phyloP scores from a whole-genome alignment of 2,113 vertebrate species.

The Sorex araneus region DNA sequence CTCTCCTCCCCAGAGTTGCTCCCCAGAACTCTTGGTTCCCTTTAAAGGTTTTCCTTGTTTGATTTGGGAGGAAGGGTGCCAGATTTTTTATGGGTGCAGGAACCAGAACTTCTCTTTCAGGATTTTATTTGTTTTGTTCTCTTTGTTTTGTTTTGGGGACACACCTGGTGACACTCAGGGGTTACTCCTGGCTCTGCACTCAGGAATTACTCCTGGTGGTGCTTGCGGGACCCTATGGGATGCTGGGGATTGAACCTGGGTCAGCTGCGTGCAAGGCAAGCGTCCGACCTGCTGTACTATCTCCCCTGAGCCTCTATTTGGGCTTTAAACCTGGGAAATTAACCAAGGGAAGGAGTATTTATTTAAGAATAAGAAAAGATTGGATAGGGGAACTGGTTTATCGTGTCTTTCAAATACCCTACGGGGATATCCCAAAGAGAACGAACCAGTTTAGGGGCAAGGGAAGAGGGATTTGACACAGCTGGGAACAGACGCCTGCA shows the following conservation, averaged over 20 bases:
- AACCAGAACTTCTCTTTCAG: slow-evolving; percentile 35
- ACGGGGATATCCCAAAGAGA: slow-evolving; percentile 19
- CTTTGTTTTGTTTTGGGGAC: too few species aligned
- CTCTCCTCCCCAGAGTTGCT: background rate
- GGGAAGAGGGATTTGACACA: background rate
- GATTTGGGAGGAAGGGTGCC: slow-evolving; percentile 37
- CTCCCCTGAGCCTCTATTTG: too few species aligned
- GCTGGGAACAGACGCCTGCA: background rate
- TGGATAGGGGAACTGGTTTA: background rate
- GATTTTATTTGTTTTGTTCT: slow-evolving; percentile 6
- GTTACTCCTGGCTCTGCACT: too few species aligned
- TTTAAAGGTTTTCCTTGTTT: slow-evolving; percentile 43
- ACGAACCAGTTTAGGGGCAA: slow-evolving; percentile 21
- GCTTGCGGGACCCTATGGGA: too few species aligned
- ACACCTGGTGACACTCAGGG: too few species aligned
- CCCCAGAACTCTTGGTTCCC: background rate
- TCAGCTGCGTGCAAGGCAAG: too few species aligned
- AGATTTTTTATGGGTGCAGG: slow-evolving; percentile 43
- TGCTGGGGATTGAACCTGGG: too few species aligned
- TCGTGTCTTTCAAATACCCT: slow-evolving; percentile 30
- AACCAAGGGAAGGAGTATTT: background rate
- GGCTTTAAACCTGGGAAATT: slow-evolving; percentile 46
- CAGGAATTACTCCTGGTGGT: too few species aligned
- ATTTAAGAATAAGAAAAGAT: slow-evolving; percentile 48
- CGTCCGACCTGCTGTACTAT: too few species aligned